phyloP scores from a whole-genome alignment of 1,140 invertebrate genomes.

The Pinna nobilis region DNA sequence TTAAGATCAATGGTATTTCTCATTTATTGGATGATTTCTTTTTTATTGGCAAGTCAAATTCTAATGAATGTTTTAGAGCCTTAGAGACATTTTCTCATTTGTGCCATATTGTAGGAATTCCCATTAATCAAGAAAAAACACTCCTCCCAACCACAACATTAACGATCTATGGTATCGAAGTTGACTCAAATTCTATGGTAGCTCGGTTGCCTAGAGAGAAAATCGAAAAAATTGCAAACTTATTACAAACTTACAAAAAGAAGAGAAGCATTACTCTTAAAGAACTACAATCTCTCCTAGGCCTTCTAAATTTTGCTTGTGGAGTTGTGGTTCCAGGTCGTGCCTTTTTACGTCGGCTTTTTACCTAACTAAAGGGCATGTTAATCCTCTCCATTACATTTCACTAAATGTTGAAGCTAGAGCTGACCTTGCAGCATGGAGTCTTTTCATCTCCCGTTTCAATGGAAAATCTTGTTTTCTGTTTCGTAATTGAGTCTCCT shows the following conservation, averaged over 20 bases:
- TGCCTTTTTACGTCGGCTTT: slow-evolving; percentile 7
- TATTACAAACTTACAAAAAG: neutral
- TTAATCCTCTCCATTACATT: neutral
- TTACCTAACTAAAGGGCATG: slow-evolving; percentile 9
- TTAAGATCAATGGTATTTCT: neutral
- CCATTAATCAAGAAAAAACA: slow-evolving; percentile 14
- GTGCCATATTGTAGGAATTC: neutral
- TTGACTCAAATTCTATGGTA: neutral
- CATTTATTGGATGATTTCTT: slow-evolving; percentile 43
- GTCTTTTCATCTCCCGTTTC: neutral
- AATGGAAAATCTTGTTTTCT: slow-evolving; percentile 19
- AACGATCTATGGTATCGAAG: slow-evolving; percentile 1
- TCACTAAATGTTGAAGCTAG: neutral
- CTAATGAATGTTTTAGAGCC: neutral
- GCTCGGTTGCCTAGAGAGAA: slow-evolving; percentile 31
- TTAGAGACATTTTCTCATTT: slow-evolving; percentile 14
- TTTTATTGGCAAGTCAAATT: slow-evolving; percentile 19
- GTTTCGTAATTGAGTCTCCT: neutral
- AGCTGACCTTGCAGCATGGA: no score
- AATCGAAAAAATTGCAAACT: neutral
- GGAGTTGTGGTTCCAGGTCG: slow-evolving; percentile 27
- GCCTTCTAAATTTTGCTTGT: slow-evolving; percentile 44
- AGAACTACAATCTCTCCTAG: slow-evolving; percentile 37
- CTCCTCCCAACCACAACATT: neutral
- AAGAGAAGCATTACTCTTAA: slow-evolving; percentile 11